Evolutionary conservation across 2,888 invertebrate species (phyloP).

Genomic region (Oscheius myriophilus): DNA sequence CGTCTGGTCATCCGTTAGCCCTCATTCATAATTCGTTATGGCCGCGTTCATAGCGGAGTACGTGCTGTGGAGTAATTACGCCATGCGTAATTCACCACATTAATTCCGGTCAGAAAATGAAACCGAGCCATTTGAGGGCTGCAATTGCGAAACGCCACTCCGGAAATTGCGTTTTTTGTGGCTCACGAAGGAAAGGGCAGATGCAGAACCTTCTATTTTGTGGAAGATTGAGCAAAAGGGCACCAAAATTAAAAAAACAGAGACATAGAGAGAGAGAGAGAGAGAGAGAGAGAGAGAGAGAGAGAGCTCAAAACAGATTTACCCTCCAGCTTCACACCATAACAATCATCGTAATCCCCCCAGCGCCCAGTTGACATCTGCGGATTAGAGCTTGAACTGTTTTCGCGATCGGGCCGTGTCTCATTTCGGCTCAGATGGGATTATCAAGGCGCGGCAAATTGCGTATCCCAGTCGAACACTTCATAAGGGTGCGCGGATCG

Average conservation of each 20-base stretch:
- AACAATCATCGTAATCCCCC: too few species aligned
- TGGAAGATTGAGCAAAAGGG: background rate
- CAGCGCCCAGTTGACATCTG: too few species aligned
- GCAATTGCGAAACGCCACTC: background rate
- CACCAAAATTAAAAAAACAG: background rate
- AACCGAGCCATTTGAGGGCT: slow-evolving; percentile 2
- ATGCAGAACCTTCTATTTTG: background rate
- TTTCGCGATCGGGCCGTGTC: background rate
- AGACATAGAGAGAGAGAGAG: background rate
- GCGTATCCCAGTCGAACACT: slow-evolving; percentile 8
- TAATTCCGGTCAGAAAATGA: background rate
- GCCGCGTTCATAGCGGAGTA: slow-evolving; percentile 1
- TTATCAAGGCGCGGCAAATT: slow-evolving; percentile 23
- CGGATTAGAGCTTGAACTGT: too few species aligned
- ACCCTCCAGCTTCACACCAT: too few species aligned
- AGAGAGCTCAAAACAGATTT: too few species aligned
- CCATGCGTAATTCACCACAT: background rate
- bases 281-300: background rate
- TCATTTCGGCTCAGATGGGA: background rate
- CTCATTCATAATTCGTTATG: slow-evolving; percentile 25
- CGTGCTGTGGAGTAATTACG: slow-evolving; percentile 11
- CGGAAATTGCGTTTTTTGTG: background rate
- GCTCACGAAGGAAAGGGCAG: too few species aligned
- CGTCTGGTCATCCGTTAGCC: slow-evolving; percentile 23
- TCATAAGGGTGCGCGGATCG: slow-evolving; percentile 4